phyloP scores from a whole-genome alignment of 2,113 vertebrate genomes.

The Eidolon helvum region DNA sequence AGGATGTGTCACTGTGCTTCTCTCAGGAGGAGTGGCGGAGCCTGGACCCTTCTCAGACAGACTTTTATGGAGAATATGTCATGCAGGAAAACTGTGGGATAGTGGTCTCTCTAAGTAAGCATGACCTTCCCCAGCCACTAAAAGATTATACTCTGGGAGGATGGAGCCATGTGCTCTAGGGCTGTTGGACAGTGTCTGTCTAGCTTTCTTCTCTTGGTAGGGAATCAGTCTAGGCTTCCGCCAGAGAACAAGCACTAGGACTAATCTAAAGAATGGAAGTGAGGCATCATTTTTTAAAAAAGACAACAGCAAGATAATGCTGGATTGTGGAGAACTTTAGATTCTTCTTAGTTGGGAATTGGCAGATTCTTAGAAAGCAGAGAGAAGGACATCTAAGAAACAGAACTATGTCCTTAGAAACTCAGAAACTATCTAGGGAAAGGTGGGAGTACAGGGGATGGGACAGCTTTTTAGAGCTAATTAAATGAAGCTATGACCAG shows the following conservation, averaged over 20 bases:
- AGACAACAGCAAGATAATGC: background rate
- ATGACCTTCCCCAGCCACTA: background rate
- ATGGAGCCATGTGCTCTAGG: background rate
- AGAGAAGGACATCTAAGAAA: background rate
- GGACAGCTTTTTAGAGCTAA: background rate
- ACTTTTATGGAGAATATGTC: slow-evolving; percentile 79
- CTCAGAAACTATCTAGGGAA: background rate
- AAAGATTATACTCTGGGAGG: background rate
- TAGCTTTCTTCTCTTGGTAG: background rate
- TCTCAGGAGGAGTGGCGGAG: slow-evolving; percentile 79
- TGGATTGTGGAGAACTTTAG: background rate
- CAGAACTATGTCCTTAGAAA: background rate
- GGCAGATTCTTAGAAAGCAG: background rate
- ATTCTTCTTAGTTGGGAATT: slow-evolving; percentile 5
- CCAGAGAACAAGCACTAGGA: background rate
- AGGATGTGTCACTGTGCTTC: slow-evolving; percentile 76
- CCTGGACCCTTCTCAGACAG: slow-evolving; percentile 76
- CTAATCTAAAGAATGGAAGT: slow-evolving; percentile 20
- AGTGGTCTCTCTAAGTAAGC: slow-evolving; percentile 77
- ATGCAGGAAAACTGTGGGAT: slow-evolving; percentile 79
- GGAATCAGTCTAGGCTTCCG: background rate
- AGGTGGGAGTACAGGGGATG: background rate
- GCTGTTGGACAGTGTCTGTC: background rate
- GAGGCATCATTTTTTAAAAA: background rate
- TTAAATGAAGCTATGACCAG: background rate